Conservation (phyloP, 2,113 vertebrate genomes). For the Nicator chloris region DNA sequence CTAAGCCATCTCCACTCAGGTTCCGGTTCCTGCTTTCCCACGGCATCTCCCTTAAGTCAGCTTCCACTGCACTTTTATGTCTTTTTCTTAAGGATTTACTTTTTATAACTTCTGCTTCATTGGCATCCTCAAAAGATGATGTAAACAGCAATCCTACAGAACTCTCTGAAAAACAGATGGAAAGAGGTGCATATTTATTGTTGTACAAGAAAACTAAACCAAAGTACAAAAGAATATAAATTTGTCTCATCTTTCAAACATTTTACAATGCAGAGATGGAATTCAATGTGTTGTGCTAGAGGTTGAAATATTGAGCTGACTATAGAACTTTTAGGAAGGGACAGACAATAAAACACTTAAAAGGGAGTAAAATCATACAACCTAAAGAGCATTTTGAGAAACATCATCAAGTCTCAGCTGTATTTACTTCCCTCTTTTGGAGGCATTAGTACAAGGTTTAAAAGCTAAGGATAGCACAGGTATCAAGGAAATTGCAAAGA, state of each 20-base stretch:
- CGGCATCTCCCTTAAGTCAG: slow-evolving; percentile 68
- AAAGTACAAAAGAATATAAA: neutral
- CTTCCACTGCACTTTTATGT: slow-evolving; percentile 79
- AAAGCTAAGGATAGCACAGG: neutral
- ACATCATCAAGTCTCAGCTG: neutral
- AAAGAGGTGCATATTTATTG: neutral
- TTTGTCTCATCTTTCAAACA: neutral
- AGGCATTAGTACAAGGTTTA: neutral
- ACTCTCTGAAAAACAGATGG: slow-evolving; percentile 67
- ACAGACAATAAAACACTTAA: neutral
- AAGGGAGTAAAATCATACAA: neutral
- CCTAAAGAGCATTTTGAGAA: neutral
- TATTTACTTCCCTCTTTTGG: neutral
- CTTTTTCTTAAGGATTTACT: slow-evolving; percentile 75
- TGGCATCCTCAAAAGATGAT: slow-evolving; percentile 78
- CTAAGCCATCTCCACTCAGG: slow-evolving; percentile 76
- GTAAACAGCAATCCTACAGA: slow-evolving; percentile 82
- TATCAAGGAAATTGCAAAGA: neutral
- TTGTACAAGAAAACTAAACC: neutral
- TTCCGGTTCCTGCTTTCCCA: slow-evolving; percentile 73
- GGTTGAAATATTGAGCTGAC: neutral
- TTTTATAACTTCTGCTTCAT: slow-evolving; percentile 65
- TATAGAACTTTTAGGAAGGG: neutral
- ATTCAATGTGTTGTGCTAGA: neutral
- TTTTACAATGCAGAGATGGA: neutral